Evolutionary conservation across 2,888 invertebrate genomes (phyloP), one percentile per base, ranked within the genome.

Genomic region (Polia nebulosa): DNA sequence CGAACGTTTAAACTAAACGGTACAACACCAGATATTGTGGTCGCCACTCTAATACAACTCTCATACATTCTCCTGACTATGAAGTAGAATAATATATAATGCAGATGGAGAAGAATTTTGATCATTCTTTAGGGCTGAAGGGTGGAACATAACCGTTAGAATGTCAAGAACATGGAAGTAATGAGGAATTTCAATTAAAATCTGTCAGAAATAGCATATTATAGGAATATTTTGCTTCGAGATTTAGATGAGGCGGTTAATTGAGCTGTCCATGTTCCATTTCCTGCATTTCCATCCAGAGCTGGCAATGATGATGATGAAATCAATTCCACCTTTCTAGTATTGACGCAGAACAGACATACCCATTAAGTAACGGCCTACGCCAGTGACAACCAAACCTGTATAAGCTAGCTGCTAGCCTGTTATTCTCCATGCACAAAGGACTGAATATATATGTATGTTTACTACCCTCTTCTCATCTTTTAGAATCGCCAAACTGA

Each of bases 1-100:
- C 76, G 76, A 82, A 81, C 80, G 71, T 76, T 82, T 83, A 71
- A 79, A 82, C 81, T 65, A 70, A 80, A 80, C 61, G 74, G 69
- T 67, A 82, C 76, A 76, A 76, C 64, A 76, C 68, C 72, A 60
- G 47, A 78, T 70, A 72, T 66, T 79, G 60, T 62, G 70, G 78
- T 67, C 22, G 22, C 56, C 56, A 44, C 63, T 67, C 59, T 66
- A 76, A 71, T 71, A 71, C 36, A 41, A 58, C 53, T 61, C 20
- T 6, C 13, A 15, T 41, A 56, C 27, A 52, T 58, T 34, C n/a
- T 49, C 32, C 39, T 36, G 15, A 22, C 44, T 32, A n/a, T 57
- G 22, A 17, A 22, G 13, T 49, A 27, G 15, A 45, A 53, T 57
- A 34, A 45, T 25, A n/a, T n/a, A n/a, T n/a, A n/a, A n/a, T n/a